A percentile compares a stretch with the other conserved stretches of the same genome.
phyloP scores from a whole-genome alignment of 2,113 vertebrate species.

The Mesembrinibis cayennensis region DNA sequence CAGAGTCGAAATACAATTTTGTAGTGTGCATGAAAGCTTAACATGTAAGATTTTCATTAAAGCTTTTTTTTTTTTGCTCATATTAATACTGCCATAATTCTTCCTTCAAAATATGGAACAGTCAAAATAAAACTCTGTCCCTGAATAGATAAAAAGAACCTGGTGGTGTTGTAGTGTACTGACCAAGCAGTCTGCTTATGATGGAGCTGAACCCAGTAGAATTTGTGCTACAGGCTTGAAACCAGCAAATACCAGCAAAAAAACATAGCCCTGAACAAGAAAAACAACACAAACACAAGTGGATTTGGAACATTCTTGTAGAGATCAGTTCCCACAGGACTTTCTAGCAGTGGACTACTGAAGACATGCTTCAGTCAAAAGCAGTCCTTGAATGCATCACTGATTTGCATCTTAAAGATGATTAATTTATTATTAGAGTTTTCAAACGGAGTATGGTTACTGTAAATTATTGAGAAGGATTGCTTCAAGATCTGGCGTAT shows the following conservation, averaged over 20 bases:
- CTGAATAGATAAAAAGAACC: neutral
- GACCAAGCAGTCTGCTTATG: neutral
- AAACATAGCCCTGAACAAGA: accelerated
- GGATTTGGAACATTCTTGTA: neutral
- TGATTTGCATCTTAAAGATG: neutral
- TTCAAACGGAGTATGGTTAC: neutral
- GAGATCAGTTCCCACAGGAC: neutral
- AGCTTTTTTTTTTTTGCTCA: neutral
- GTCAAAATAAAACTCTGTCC: neutral
- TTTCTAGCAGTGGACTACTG: neutral
- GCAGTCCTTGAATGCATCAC: neutral
- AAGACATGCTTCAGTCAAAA: neutral
- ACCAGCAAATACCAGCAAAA: neutral
- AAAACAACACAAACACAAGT: neutral
- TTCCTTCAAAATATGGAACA: neutral
- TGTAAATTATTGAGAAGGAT: slow-evolving; percentile 1
- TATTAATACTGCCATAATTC: neutral
- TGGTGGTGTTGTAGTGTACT: accelerated
- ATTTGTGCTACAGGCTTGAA: neutral
- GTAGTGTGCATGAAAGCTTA: neutral
- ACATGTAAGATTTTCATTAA: neutral
- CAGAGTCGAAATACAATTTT: neutral
- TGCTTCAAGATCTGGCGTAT: neutral
- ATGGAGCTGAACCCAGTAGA: neutral
- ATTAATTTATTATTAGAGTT: neutral